These are phyloP conservation scores for Xenotilapia flavipinnis DNA, from an alignment of 2,113 vertebrate species.

Conservation along the genomic window DNA sequence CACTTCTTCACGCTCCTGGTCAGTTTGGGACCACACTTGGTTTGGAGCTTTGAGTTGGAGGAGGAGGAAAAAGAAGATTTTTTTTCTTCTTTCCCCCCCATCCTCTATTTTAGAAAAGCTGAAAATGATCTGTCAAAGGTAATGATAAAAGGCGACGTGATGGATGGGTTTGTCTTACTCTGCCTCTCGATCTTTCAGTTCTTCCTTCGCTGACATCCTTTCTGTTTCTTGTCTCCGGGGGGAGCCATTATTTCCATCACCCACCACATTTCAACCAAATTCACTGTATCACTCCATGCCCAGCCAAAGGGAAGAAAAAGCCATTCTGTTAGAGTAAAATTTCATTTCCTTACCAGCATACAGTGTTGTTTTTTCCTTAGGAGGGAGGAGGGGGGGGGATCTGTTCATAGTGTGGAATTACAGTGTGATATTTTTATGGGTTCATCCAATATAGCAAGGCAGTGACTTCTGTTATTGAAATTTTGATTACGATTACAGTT, in stretches of 20 bases:
- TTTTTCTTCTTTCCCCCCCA: background rate
- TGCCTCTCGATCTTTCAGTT: slow-evolving; percentile 45
- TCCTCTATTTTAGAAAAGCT: slow-evolving; percentile 34
- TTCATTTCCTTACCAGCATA: slow-evolving; percentile 36
- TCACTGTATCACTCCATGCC: slow-evolving; percentile 31
- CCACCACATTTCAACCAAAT: slow-evolving; percentile 48
- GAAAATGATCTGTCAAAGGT: slow-evolving; percentile 64
- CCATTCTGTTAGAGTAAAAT: slow-evolving; percentile 48
- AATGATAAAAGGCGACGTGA: slow-evolving; percentile 60
- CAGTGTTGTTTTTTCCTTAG: background rate
- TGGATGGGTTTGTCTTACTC: slow-evolving; percentile 60
- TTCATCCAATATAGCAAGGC: background rate
- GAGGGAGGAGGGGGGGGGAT: background rate
- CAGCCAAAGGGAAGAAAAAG: slow-evolving; percentile 49
- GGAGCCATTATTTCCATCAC: slow-evolving; percentile 53
- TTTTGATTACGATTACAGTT: slow-evolving; percentile 59
- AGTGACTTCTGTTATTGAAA: slow-evolving; percentile 45
- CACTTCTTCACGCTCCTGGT: slow-evolving; percentile 16
- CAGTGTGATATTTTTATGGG: slow-evolving; percentile 28
- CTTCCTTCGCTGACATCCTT: slow-evolving; percentile 12
- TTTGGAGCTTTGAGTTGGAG: background rate
- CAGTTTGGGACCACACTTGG: slow-evolving; percentile 38
- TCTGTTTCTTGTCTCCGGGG: slow-evolving; percentile 12
- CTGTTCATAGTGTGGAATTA: slow-evolving; percentile 41
- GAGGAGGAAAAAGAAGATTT: background rate